Evolutionary conservation across 1,140 invertebrate genomes (phyloP).

Genomic region (Polyergus mexicanus): DNA sequence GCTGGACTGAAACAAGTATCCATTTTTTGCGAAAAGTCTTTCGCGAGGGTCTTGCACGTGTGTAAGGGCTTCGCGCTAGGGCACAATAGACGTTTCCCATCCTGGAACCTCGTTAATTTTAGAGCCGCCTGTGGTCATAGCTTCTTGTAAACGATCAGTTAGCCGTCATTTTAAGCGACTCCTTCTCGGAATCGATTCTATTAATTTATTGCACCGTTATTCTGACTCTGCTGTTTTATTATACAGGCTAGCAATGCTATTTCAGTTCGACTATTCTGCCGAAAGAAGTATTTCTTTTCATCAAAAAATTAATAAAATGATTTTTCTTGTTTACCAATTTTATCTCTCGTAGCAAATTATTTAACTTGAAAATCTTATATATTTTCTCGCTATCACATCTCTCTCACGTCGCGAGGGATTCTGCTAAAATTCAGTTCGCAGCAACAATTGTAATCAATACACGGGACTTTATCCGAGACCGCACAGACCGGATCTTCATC

Average conservation of each 20-base stretch:
- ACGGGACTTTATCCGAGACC: background rate
- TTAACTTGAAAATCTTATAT: background rate
- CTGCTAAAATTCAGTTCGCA: slow-evolving; percentile 14
- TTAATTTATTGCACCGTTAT: slow-evolving; percentile 39
- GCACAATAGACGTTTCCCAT: slow-evolving; percentile 29
- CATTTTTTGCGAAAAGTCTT: background rate
- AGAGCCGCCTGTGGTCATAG: slow-evolving; percentile 40
- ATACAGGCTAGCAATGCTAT: background rate
- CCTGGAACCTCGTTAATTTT: slow-evolving; percentile 50
- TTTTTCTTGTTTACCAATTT: background rate
- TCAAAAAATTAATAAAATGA: background rate
- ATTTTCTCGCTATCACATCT: background rate
- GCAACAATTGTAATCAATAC: background rate
- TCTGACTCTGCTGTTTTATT: background rate
- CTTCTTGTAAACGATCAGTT: slow-evolving; percentile 49
- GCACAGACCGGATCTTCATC: background rate
- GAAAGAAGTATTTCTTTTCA: background rate
- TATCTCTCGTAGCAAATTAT: background rate
- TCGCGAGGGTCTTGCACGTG: background rate
- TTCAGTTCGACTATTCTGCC: background rate
- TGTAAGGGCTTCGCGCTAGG: slow-evolving; percentile 27
- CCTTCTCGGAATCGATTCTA: slow-evolving; percentile 52
- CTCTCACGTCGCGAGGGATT: background rate
- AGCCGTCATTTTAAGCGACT: slow-evolving; percentile 37
- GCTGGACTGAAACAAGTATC: slow-evolving; percentile 29